Base-by-base conservation (phyloP, 64 coral and sea anemone genomes). In the Montipora foliosa region DNA sequence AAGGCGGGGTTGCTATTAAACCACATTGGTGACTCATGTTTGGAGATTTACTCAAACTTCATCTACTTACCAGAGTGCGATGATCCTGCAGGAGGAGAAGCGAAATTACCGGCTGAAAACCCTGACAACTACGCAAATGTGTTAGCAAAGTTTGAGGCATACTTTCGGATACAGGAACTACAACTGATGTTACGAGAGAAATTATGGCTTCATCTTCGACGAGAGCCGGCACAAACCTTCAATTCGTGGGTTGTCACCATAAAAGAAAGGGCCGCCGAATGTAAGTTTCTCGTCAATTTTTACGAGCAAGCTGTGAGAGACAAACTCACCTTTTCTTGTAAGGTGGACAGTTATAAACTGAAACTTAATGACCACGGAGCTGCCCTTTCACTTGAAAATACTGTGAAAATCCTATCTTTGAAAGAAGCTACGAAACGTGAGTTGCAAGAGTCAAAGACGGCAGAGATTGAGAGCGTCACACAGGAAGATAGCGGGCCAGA, bases 31-130 rank as follows among this genome's bases (percentile, higher is more conserved):
- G 49, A 84, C 6, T 78, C 79, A 2, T 84, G 90, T 25, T 68
- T 92, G 20, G 90, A 92, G 82, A 91, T 91, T 82, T 91, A 48
- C 44, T 81, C 58, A 48, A 73, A 83, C 51, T 91, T 91, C 69
- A 10, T 45, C 44, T 91, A 72, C 47, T 68, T 83, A 82, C 61
- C 64, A 1, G 78, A 91, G 69, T 16, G 47, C 47, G 89, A 91
- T 11, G 52, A 91, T 12, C 44, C 61, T 46, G 64, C 5, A 76
- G 76, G 11, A 59, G 37, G 24, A 22, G 49, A 64, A 16, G 9
- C 17, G 80, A 80, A 9, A 51, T 19, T 15, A 0, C 60, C 4
- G 74, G 61, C 61, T 0, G 61, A 64, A 64, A 64, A 64, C 3
- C 9, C 61, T 12, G 61, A 64, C 61, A 64, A 64, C 61, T 64